Evolutionary conservation across 2,888 invertebrate genomes (phyloP).

Genomic region (Mylabris sibirica): DNA sequence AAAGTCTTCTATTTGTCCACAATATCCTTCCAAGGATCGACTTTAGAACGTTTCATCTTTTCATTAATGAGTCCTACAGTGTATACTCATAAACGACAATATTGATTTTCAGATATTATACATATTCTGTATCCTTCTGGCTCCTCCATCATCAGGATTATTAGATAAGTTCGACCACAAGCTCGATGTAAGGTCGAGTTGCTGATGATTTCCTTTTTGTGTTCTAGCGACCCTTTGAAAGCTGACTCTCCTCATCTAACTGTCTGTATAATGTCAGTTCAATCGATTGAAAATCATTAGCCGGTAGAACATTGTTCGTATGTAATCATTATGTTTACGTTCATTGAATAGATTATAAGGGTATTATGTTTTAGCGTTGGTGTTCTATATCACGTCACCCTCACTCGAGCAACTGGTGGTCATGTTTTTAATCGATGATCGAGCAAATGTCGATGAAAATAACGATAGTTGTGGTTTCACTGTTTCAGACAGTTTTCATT

Average conservation of each 20-base stretch:
- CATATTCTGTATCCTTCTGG: not conserved
- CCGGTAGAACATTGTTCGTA: conserved; percentile 1
- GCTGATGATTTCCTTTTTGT: not conserved
- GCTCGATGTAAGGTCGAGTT: not conserved
- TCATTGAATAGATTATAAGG: not conserved
- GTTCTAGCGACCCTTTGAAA: not conserved
- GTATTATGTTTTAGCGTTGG: not conserved
- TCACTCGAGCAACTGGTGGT: conserved; percentile 14
- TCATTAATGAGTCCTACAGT: conserved; percentile 10
- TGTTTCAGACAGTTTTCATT: not conserved
- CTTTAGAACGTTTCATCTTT: not conserved
- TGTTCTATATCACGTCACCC: not conserved
- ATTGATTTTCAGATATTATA: conserved; percentile 15
- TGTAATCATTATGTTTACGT: conserved; percentile 16
- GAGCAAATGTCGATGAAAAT: not conserved
- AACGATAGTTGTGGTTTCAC: not conserved
- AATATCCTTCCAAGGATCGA: not conserved
- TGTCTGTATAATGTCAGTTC: not conserved
- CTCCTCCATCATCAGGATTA: conserved; percentile 1
- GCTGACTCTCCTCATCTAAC: not conserved
- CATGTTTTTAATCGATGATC: conserved; percentile 14
- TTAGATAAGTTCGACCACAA: conserved; percentile 12
- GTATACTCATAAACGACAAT: not conserved
- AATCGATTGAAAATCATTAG: conserved; percentile 13
- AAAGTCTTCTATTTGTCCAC: not conserved